These are phyloP conservation scores for Edolisoma coerulescens DNA, from an alignment of 2,113 vertebrate genomes.

Conservation along the genomic window DNA sequence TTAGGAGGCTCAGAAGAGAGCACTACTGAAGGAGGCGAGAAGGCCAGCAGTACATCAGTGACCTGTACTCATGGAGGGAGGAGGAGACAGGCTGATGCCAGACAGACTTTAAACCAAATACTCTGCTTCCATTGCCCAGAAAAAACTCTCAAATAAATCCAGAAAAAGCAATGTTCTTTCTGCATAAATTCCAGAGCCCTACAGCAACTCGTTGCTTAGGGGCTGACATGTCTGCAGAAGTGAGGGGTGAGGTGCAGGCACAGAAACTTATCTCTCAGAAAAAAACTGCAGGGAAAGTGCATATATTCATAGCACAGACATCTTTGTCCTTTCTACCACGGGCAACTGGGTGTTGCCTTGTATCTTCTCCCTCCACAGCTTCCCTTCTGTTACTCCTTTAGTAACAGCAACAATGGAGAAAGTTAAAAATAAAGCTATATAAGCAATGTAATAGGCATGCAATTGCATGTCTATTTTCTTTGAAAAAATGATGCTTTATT, in stretches of 20 bases:
- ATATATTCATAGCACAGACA: not conserved
- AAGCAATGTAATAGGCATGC: conserved; percentile 57
- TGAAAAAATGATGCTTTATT: conserved; percentile 50
- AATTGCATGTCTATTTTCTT: conserved; percentile 48
- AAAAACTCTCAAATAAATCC: not conserved
- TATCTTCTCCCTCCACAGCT: not conserved
- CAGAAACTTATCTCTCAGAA: not conserved
- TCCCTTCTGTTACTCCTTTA: not conserved
- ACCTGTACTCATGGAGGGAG: not conserved
- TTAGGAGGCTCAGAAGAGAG: not conserved
- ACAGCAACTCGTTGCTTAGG: not conserved
- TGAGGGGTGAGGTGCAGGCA: not conserved
- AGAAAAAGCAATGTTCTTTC: not conserved
- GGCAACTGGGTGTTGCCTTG: not conserved
- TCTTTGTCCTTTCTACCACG: not conserved
- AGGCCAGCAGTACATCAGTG: not conserved
- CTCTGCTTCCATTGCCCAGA: not conserved
- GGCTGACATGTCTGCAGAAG: not conserved
- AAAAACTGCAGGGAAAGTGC: not conserved
- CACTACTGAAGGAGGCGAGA: not conserved
- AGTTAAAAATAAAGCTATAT: conserved; percentile 37
- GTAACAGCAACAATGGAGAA: not conserved
- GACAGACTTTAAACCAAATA: not conserved
- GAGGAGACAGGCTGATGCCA: not conserved
- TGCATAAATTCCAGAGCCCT: not conserved